These are phyloP conservation scores for Anodontia alba DNA, from an alignment of 2,888 invertebrate genomes.

Conservation along the genomic window DNA sequence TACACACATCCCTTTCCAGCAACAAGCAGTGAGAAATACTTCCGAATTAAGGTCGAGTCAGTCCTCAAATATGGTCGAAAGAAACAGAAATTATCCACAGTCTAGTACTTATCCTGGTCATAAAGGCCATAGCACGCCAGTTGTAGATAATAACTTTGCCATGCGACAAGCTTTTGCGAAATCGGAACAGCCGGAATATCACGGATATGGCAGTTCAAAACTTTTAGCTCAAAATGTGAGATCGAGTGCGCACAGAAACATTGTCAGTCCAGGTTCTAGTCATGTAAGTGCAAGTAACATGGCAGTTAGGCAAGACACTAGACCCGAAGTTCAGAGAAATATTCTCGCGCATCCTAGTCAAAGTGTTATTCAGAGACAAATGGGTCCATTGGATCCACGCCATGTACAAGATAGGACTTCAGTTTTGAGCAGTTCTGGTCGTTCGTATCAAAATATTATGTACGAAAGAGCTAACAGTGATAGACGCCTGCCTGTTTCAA, in stretches of 20 bases:
- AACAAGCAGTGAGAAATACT: not conserved
- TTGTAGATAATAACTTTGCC: not conserved
- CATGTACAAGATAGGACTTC: not conserved
- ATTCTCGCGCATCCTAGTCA: not conserved
- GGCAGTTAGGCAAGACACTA: not conserved
- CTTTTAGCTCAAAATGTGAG: not conserved
- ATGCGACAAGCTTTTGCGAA: not conserved
- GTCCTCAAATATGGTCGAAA: not conserved
- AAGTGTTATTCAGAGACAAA: conserved; percentile 11
- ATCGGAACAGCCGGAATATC: not conserved
- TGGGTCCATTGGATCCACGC: not conserved
- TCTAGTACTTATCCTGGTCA: not conserved
- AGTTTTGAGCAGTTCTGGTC: not conserved
- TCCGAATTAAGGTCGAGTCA: not conserved
- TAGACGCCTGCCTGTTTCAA: not conserved
- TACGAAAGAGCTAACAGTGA: not conserved
- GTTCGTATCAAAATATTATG: not conserved
- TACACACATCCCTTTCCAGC: not conserved
- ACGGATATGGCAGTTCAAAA: conserved; percentile 1
- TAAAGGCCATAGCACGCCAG: not conserved
- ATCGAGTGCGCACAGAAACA: not conserved
- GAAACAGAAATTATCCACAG: not conserved
- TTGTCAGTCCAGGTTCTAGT: conserved; percentile 9
- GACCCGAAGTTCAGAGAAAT: not conserved
- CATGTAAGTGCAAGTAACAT: not conserved